Conservation (phyloP, 2,113 vertebrate genomes). For the Candoia aspera region DNA sequence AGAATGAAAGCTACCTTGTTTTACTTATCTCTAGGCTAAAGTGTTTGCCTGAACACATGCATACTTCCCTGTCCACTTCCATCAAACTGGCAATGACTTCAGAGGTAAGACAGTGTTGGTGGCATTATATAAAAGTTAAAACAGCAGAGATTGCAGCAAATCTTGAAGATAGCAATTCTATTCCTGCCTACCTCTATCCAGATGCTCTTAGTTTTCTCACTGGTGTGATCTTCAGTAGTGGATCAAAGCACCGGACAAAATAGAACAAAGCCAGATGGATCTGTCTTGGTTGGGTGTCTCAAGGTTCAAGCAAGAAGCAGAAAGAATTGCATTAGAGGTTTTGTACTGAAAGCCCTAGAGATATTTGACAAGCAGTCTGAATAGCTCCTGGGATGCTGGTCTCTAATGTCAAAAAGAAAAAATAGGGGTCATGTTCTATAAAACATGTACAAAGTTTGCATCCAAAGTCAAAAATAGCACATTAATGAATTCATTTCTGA, state of each 20-base stretch:
- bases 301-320: neutral
- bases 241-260: neutral
- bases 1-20: neutral
- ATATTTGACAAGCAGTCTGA: neutral
- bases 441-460: neutral
- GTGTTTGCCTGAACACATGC: neutral
- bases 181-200: neutral
- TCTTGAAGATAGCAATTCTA: neutral
- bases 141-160: neutral
- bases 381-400: conserved; percentile 3
- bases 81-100: no score
- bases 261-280: neutral
- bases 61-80: neutral
- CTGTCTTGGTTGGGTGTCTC: neutral
- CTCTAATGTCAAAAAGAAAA: neutral
- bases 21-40: neutral
- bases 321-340: neutral
- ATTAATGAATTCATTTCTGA: neutral
- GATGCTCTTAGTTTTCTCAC: neutral
- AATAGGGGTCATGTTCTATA: neutral
- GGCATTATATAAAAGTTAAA: neutral
- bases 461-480: neutral
- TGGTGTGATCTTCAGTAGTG: neutral
- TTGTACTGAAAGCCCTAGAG: neutral
- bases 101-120: neutral